Base-by-base conservation (phyloP, 2,888 invertebrate species). In the Cheilosia urbana region DNA sequence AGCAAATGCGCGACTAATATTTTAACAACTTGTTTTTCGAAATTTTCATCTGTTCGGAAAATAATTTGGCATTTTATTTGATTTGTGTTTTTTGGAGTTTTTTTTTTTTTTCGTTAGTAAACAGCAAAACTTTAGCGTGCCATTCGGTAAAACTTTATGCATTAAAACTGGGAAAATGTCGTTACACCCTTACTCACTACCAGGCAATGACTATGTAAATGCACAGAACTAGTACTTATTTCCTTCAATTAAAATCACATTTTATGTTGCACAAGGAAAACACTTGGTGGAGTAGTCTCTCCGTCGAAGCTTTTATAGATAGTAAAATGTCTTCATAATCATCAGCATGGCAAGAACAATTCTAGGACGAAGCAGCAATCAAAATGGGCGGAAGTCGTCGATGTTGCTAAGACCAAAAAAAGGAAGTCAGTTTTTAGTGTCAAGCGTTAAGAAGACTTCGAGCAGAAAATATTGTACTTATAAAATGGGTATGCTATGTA, bases 231-330 rank as follows among this genome's bases (percentile, higher is more conserved):
- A 84, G 79, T 75, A 79, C 83, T 84, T 84, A 84, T 85, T 85
- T 85, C 79, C 84, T 85, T 85, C 80, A 85, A 85, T 85, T 85
- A 85, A 85, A 85, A 85, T 85, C 84, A 80, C 84, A 85, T 85
- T 85, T 85, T 85, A 80, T 76, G 75, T 80, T 76, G 84, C 84
- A 80, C 80, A 85, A 85, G 80, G 76, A 80, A 85, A 80, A 85
- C 84, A 79, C 79, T 84, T 69, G 79, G 51, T 79, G 79, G 69
- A 75, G 71, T 75, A 84, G 62, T 57, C 66, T 73, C 57, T 65
- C 68, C 63, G 42, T 37, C 51, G 69, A 71, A 73, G 79, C 75
- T 58, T 76, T 80, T 72, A 76, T 42, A 85, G 80, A 80, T 76
- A 76, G 76, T 76, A 71, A 80, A 80, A 80, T 80, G 71, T 72